Conservation (phyloP, 35 echinoderm and acorn worm genomes). For the Stichopus chloronotus region DNA sequence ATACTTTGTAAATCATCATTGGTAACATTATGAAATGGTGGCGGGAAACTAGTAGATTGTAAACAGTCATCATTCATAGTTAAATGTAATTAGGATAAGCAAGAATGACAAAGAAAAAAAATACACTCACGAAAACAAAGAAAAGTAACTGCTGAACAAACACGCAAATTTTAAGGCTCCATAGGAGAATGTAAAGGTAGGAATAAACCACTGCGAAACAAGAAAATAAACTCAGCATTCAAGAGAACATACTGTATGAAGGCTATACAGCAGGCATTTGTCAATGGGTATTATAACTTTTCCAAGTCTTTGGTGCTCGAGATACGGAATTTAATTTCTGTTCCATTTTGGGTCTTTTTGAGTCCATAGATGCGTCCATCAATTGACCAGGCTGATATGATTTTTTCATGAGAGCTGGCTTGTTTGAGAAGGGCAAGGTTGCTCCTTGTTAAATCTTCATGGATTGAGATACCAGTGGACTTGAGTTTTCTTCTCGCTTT, state of each 20-base stretch:
- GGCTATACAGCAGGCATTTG: neutral
- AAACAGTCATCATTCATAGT: constrained; percentile 10
- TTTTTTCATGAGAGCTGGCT: neutral
- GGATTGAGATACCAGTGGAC: neutral
- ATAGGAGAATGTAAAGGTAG: neutral
- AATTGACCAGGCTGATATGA: constrained; percentile 11
- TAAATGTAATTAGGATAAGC: neutral
- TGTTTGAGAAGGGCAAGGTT: neutral
- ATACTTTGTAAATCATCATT: neutral
- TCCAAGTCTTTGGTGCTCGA: neutral
- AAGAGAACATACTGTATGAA: neutral
- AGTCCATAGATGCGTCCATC: constrained; percentile 19
- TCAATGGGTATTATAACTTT: neutral
- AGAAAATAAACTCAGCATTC: neutral
- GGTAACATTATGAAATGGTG: neutral
- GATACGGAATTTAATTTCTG: neutral
- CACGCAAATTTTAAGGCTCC: neutral
- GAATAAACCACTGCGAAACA: neutral
- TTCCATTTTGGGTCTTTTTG: neutral
- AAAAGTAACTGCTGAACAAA: neutral
- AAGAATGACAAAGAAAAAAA: neutral
- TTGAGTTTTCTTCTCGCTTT: constrained; percentile 14
- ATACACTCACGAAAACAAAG: constrained; percentile 2
- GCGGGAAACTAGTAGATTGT: constrained; percentile 1
- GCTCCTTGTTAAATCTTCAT: constrained; percentile 1